A percentile compares a stretch with the other conserved stretches of the same genome.
Conservation (phyloP, 2,888 invertebrate species). For the Hypolimnas misippus region DNA sequence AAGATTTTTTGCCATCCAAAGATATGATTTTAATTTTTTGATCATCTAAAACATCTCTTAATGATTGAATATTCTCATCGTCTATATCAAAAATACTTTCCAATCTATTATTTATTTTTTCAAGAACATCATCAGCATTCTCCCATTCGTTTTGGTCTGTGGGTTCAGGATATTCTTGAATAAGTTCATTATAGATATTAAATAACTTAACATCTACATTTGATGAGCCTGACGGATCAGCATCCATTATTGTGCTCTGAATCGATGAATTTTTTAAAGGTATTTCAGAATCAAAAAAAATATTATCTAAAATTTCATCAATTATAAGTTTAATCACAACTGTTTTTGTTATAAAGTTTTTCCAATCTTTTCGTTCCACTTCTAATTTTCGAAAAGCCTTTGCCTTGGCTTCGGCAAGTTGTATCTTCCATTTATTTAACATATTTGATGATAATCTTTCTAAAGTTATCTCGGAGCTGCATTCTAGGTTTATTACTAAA, state of each 20-base stretch:
- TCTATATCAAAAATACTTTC: constrained; percentile 73
- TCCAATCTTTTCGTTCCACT: constrained; percentile 58
- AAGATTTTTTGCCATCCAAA: constrained; percentile 67
- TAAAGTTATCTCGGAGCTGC: constrained; percentile 58
- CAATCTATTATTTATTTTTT: constrained; percentile 72
- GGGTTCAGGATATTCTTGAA: constrained; percentile 77
- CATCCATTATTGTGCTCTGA: constrained; percentile 76
- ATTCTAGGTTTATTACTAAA: constrained; percentile 79
- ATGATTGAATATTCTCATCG: constrained; percentile 65
- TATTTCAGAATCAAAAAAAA: constrained; percentile 43
- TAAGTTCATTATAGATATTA: constrained; percentile 63
- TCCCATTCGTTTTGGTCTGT: constrained; percentile 75
- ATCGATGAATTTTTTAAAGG: constrained; percentile 43
- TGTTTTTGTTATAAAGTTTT: constrained; percentile 57
- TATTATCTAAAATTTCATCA: constrained; percentile 61
- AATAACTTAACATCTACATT: constrained; percentile 67
- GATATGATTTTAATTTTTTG: constrained; percentile 74
- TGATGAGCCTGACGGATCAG: constrained; percentile 63
- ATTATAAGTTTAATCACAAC: constrained; percentile 60
- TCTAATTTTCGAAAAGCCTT: constrained; percentile 53
- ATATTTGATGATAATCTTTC: constrained; percentile 61
- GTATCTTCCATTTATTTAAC: constrained; percentile 68
- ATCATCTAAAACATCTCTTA: constrained; percentile 63
- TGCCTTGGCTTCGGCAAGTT: constrained; percentile 64
- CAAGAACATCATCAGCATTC: constrained; percentile 71